Evolutionary conservation across 2,113 vertebrate species (phyloP).

Genomic region (Halichoerus grypus): DNA sequence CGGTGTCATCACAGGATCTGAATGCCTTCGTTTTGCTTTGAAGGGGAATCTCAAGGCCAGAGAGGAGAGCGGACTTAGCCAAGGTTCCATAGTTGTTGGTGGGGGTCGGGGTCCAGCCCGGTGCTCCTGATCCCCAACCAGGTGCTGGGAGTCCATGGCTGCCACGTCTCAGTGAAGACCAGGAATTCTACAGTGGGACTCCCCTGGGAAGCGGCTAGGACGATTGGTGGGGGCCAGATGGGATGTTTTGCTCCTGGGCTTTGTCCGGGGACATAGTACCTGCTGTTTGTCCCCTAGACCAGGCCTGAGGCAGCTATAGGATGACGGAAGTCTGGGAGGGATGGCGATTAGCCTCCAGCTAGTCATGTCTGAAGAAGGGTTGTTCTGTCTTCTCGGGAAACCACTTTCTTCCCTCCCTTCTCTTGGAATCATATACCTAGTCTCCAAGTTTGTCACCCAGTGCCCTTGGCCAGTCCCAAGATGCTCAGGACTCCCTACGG

Average conservation of each 20-base stretch:
- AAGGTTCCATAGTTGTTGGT: not conserved
- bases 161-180: not conserved
- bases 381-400: not conserved
- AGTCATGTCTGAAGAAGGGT: not conserved
- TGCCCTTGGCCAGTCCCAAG: not conserved
- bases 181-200: not conserved
- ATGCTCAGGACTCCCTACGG: not conserved
- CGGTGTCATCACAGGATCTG: not conserved
- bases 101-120: not conserved
- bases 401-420: not conserved
- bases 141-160: not conserved
- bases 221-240: not conserved
- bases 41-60: not conserved
- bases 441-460: not conserved
- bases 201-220: not conserved
- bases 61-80: not conserved
- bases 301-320: too few species aligned
- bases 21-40: not conserved
- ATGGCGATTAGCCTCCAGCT: not conserved
- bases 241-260: not conserved
- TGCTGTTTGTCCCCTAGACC: not conserved
- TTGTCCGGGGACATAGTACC: not conserved
- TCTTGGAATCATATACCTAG: not conserved
- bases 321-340: not conserved
- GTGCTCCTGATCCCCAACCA: not conserved